Conservation (phyloP, 2,888 invertebrate genomes). For the Tricholauxania praeusta region DNA sequence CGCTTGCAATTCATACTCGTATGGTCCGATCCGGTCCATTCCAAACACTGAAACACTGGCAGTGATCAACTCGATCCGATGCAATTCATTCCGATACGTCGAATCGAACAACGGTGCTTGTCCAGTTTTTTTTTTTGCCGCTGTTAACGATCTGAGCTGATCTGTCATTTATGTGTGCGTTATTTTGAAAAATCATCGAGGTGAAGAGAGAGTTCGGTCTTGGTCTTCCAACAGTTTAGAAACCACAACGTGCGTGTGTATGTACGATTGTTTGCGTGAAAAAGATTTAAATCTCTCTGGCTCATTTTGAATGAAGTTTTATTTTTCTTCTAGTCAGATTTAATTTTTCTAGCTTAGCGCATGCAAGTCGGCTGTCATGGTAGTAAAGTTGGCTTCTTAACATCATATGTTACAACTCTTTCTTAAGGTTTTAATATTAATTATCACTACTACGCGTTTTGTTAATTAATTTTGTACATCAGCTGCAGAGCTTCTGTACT, state of each 20-base stretch:
- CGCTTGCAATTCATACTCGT: neutral
- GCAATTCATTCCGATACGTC: neutral
- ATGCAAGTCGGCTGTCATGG: neutral
- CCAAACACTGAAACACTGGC: no score
- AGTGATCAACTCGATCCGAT: no score
- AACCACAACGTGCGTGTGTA: neutral
- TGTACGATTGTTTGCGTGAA: neutral
- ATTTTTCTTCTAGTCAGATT: neutral
- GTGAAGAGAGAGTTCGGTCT: neutral
- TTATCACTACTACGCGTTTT: slow-evolving; percentile 38
- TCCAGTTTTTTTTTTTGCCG: slow-evolving; percentile 36
- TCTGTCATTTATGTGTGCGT: slow-evolving; percentile 41
- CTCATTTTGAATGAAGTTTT: neutral
- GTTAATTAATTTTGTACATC: slow-evolving; percentile 42
- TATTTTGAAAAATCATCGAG: slow-evolving; percentile 38
- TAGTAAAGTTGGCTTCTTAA: neutral
- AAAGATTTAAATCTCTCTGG: slow-evolving; percentile 23
- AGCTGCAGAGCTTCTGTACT: slow-evolving; percentile 22
- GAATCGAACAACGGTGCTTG: slow-evolving; percentile 32
- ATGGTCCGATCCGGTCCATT: no score
- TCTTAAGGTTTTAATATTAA: slow-evolving; percentile 34
- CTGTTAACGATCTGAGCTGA: slow-evolving; percentile 32
- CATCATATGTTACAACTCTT: slow-evolving; percentile 2
- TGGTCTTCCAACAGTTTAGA: no score
- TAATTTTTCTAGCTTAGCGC: slow-evolving; percentile 22